Base-by-base conservation (phyloP, 2,113 vertebrate genomes). In the Raja brachyura region DNA sequence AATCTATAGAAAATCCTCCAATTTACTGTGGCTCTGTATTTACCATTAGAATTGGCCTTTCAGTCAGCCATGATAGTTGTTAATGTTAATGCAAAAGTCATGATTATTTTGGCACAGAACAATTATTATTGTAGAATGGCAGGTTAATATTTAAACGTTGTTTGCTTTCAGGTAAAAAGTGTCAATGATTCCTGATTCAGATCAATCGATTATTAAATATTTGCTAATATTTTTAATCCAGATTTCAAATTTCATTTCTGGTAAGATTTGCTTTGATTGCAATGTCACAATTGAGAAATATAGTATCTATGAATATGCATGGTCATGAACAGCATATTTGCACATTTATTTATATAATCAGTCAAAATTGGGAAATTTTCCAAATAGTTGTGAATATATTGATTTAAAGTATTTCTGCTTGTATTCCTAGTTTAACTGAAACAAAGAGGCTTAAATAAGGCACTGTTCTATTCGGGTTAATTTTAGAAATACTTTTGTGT, bases 341-440 rank as follows among this genome's bases (percentile, higher is more conserved):
- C 68, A 92, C 68, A 74, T 66, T 90, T 92, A 48, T 73, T 25
- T 73, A 28, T 92, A 39, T 63, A 73, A 73, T 70, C 33, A 20
- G 56, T n/a, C 18, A 70, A 68, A 92, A 39, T 39, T 20, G 56
- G 33, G 48, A 31, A 90, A 90, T 66, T 66, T 66, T 90, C 39
- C 9, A 92, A 92, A 92, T 73, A 10, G 20, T 92, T 73, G 39
- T 74, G 90, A 88, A 63, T 63, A 31, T 86, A 31, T 68, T 90
- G 31, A 90, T 92, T 92, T 92, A 28, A 92, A 92, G 73, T 92
- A 54, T 28, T 92, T 92, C 90, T 92, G 39, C 39, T 54, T 48
- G 28, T 92, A 54, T 73, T 73, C 25, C 22, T 92, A 68, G 90
- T 92, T 39, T 48, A 73, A 92, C 31, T 68, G 33, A 25, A 33